phyloP scores from a whole-genome alignment of 2,113 vertebrate species.

The Serinus canaria region DNA sequence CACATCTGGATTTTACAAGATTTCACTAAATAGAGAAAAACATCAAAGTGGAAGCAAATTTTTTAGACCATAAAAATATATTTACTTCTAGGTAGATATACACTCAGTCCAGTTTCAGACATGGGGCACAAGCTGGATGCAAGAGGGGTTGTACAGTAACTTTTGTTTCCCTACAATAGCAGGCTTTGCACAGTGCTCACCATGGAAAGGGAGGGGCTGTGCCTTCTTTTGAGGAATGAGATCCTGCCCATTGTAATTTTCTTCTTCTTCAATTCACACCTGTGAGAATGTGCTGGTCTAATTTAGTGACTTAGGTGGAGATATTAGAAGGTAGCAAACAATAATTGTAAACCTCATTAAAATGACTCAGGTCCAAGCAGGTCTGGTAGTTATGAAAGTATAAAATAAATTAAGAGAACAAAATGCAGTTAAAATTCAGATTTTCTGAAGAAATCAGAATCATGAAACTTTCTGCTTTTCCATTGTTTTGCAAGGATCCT shows the following conservation, averaged over 20 bases:
- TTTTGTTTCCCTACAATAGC: background rate
- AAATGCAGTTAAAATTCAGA: constrained; percentile 2
- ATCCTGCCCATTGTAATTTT: background rate
- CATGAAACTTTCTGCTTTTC: background rate
- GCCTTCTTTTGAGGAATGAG: background rate
- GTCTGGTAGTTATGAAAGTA: background rate
- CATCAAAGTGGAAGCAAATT: background rate
- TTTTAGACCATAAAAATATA: background rate
- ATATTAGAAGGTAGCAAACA: constrained; percentile 59
- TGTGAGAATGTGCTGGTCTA: constrained; percentile 15
- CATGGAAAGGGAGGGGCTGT: background rate
- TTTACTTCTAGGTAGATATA: background rate
- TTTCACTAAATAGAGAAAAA: background rate
- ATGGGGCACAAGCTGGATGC: background rate
- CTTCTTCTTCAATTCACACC: background rate
- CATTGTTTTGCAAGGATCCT: background rate
- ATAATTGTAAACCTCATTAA: constrained; percentile 62
- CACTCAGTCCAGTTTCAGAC: background rate
- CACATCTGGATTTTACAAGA: background rate
- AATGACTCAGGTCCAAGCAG: background rate
- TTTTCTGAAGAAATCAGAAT: background rate
- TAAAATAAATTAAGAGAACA: background rate
- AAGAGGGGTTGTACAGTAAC: background rate
- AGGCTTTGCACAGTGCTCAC: background rate
- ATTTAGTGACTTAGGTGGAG: constrained; percentile 40